Percentiles rank a stretch among this genome's conserved stretches.
phyloP scores from a whole-genome alignment of 2,113 vertebrate species.

The Ancistrus triradiatus region DNA sequence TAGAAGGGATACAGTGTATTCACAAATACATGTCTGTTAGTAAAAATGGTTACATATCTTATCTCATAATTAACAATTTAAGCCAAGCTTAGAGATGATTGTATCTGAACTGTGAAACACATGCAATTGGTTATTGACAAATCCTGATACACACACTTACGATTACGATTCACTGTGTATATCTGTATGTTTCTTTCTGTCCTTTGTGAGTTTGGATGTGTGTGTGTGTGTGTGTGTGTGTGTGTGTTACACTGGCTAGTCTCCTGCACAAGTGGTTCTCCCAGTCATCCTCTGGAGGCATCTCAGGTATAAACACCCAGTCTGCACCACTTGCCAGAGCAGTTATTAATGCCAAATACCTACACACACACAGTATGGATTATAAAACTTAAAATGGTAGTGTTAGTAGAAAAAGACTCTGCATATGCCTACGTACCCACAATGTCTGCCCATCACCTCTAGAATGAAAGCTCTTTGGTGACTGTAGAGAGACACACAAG shows the following conservation, averaged over 20 bases:
- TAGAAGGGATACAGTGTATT: too few species aligned
- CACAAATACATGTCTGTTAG: too few species aligned
- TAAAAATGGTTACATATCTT: too few species aligned
- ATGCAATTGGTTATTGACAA: too few species aligned
- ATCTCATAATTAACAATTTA: too few species aligned
- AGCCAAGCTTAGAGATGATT: too few species aligned
- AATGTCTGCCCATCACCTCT: constrained; percentile 84
- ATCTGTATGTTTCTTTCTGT: too few species aligned
- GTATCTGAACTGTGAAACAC: too few species aligned
- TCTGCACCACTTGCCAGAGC: constrained; percentile 85
- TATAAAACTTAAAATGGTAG: constrained; percentile 66
- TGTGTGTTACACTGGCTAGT: constrained; percentile 69
- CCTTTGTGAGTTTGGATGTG: background rate
- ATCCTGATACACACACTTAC: too few species aligned
- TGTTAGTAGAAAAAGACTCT: background rate
- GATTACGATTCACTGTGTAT: too few species aligned
- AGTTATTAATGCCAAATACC: constrained; percentile 87
- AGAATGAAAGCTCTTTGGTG: constrained; percentile 83
- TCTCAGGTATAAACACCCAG: constrained; percentile 96
- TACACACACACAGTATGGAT: constrained; percentile 71
- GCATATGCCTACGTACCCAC: constrained; percentile 63
- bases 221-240: background rate
- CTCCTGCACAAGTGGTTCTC: constrained; percentile 87
- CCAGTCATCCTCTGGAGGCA: constrained; percentile 87
- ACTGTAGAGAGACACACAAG: constrained; percentile 52